A percentile compares a stretch with the other conserved stretches of the same genome.
Conservation (phyloP, 1,140 invertebrate genomes). For the Nasonia giraulti region DNA sequence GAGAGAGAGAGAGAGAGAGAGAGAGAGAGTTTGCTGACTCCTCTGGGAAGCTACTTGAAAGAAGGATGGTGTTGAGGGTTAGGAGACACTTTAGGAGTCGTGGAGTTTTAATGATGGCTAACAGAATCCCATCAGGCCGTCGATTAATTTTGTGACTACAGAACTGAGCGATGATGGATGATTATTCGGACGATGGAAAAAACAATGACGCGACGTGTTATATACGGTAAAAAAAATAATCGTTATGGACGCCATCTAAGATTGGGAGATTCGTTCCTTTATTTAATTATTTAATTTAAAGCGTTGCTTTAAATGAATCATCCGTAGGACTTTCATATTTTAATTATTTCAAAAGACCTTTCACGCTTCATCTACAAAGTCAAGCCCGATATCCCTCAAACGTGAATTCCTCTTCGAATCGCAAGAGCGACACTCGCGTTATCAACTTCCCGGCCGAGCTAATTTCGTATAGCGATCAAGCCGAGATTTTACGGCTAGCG, state of each 20-base stretch:
- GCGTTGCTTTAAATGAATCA: too few species aligned
- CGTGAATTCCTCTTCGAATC: too few species aligned
- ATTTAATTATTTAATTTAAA: too few species aligned
- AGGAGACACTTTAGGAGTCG: background rate
- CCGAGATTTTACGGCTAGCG: slow-evolving; percentile 6
- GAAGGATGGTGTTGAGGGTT: too few species aligned
- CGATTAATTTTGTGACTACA: slow-evolving; percentile 1
- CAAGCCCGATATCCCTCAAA: too few species aligned
- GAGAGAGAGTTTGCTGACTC: background rate
- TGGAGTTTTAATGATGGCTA: background rate
- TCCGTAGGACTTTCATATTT: too few species aligned
- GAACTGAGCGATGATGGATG: background rate
- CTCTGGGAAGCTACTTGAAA: background rate
- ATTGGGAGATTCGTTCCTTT: too few species aligned
- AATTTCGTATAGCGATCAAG: slow-evolving; percentile 31
- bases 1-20: background rate
- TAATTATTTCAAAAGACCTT: too few species aligned
- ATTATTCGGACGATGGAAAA: background rate
- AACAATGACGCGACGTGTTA: background rate
- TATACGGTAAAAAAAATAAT: background rate
- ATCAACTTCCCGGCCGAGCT: background rate
- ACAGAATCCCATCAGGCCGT: background rate
- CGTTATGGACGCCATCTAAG: background rate
- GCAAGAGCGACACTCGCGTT: too few species aligned
- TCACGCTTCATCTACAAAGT: too few species aligned